A percentile compares a stretch with the other conserved stretches of the same genome.
Conservation (phyloP, 2,113 vertebrate species). For the Coturnix japonica region DNA sequence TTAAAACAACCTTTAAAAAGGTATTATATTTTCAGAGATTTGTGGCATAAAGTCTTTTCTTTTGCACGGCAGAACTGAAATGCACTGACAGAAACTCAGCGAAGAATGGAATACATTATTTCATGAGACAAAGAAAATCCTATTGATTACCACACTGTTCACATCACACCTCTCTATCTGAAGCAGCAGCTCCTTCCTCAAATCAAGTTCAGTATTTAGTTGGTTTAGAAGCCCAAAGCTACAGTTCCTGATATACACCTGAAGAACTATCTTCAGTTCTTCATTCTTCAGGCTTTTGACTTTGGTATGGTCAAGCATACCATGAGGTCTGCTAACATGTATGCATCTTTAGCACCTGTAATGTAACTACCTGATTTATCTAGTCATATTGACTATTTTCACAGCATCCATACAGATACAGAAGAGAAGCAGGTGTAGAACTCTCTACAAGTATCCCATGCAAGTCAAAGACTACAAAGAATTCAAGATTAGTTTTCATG, state of each 20-base stretch:
- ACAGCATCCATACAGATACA: neutral
- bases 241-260: neutral
- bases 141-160: neutral
- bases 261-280: neutral
- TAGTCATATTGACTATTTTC: neutral
- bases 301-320: neutral
- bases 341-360: neutral
- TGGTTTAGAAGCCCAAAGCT: neutral
- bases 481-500: neutral
- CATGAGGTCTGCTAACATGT: neutral
- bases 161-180: neutral
- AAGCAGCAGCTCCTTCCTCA: neutral
- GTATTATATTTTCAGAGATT: neutral
- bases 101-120: neutral
- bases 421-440: neutral
- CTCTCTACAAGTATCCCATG: neutral
- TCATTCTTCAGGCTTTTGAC: neutral
- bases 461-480: neutral
- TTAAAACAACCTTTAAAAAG: neutral
- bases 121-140: neutral
- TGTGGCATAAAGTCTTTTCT: neutral
- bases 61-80: neutral
- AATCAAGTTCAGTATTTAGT: neutral
- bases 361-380: neutral
- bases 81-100: neutral